phyloP scores from a whole-genome alignment of 2,888 invertebrate species.

The Agriopis marginaria region DNA sequence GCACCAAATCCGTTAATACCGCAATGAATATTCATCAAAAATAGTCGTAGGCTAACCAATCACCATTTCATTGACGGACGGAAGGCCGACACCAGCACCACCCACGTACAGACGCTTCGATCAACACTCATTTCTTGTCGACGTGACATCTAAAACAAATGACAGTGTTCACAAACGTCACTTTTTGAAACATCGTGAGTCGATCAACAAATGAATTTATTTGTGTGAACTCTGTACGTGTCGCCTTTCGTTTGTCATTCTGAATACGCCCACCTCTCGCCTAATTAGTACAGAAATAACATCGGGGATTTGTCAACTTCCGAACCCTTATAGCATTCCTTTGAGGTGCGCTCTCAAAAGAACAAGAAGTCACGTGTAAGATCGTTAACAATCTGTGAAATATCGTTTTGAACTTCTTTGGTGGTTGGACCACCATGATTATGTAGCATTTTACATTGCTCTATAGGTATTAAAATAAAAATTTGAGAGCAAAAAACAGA shows the following conservation, averaged over 20 bases:
- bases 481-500: background rate
- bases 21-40: conserved; percentile 49
- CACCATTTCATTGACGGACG: conserved; percentile 45
- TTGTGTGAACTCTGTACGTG: conserved; percentile 57
- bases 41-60: conserved; percentile 46
- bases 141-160: conserved; percentile 57
- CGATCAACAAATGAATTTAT: conserved; percentile 66
- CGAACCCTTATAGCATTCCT: conserved; percentile 79
- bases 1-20: conserved; percentile 41
- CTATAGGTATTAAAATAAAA: background rate
- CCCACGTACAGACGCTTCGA: conserved; percentile 33
- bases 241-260: conserved; percentile 65
- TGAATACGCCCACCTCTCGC: conserved; percentile 70
- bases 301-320: conserved; percentile 83
- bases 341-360: conserved; percentile 64
- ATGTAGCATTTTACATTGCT: background rate
- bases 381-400: conserved; percentile 78
- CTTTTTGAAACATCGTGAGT: conserved; percentile 46
- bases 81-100: conserved; percentile 45
- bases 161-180: conserved; percentile 46
- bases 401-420: conserved; percentile 69
- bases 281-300: conserved; percentile 86
- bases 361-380: conserved; percentile 67
- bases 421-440: conserved; percentile 61
- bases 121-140: conserved; percentile 40